Base-by-base conservation (phyloP, 2,797 vertebrate species). In the Protosalanx chinensis region DNA sequence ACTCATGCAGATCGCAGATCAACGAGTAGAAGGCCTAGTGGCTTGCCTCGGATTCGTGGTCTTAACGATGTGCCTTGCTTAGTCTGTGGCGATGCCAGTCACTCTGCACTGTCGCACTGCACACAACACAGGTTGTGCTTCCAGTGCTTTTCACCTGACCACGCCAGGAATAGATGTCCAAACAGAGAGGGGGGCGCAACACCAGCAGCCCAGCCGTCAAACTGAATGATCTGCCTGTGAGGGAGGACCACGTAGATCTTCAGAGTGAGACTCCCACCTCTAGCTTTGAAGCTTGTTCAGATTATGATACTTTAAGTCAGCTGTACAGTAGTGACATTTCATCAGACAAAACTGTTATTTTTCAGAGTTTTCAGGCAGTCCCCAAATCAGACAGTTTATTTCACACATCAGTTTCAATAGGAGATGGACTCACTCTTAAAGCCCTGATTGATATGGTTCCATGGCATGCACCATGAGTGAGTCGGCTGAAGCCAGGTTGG, bases 181-280 rank as follows among this genome's bases (percentile, higher is more conserved):
- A 5, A 46, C n/a, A 10, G 41, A 60, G 30, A 3, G 4, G 20
- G 29, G n/a, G 30, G 6, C 60, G 56, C 73, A 4, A 2, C 16
- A 0, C 18, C 62, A 3, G 1, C 6, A 2, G 0, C 6, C 3
- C 72, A 74, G 51, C n/a, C 6, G 27, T 70, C 23, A 75, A 75
- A 75, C 68, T 70, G 10, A 37, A 0, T 64, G 68, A 70, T 74
- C 67, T 70, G 33, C 35, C 15, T 70, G 32, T 32, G 56, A 30
- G 64, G 67, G 51, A 30, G 73, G 61, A 74, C 23, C 60, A 33
- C 51, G 13, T 65, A 70, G 67, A 74, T 64, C 62, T 74, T 57
- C n/a, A 64, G 23, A 70, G 67, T 74, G 61, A 70, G 8, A 16
- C 64, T 67, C 64, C 64, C 41, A 51, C 27, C 29, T 41, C 63